phyloP scores from a whole-genome alignment of 2,888 invertebrate genomes.

The Tenthredo livida region DNA sequence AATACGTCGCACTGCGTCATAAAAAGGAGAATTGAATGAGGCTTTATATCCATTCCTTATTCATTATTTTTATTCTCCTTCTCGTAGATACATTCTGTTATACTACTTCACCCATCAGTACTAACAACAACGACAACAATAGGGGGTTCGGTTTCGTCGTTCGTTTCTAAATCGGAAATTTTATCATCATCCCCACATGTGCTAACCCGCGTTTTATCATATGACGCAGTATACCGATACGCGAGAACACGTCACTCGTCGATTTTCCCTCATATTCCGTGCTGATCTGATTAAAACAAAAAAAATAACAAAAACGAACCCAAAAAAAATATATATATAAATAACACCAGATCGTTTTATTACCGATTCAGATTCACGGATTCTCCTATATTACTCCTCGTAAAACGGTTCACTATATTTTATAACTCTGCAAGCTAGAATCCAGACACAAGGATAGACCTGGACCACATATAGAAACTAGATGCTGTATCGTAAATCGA shows the following conservation, averaged over 20 bases:
- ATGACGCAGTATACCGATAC: neutral
- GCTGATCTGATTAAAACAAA: neutral
- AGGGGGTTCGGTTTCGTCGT: neutral
- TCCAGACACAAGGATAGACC: neutral
- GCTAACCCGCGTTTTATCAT: neutral
- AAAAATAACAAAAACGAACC: neutral
- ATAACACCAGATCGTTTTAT: slow-evolving; percentile 7
- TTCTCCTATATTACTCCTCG: slow-evolving; percentile 23
- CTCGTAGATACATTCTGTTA: neutral
- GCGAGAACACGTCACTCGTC: neutral
- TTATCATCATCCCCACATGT: neutral
- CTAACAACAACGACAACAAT: slow-evolving; percentile 1
- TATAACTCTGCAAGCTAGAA: neutral
- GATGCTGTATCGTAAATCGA: slow-evolving; percentile 40
- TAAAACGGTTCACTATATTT: slow-evolving; percentile 34
- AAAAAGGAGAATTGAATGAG: neutral
- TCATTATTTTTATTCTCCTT: neutral
- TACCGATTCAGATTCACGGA: slow-evolving; percentile 13
- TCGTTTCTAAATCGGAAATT: neutral
- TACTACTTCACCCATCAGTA: neutral
- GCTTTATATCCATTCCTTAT: neutral
- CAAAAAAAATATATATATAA: neutral
- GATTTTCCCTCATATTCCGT: neutral
- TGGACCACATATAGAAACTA: slow-evolving; percentile 38
- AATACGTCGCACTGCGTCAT: neutral